Base-by-base conservation (phyloP, 2,797 vertebrate genomes). In the Myotis myotis region DNA sequence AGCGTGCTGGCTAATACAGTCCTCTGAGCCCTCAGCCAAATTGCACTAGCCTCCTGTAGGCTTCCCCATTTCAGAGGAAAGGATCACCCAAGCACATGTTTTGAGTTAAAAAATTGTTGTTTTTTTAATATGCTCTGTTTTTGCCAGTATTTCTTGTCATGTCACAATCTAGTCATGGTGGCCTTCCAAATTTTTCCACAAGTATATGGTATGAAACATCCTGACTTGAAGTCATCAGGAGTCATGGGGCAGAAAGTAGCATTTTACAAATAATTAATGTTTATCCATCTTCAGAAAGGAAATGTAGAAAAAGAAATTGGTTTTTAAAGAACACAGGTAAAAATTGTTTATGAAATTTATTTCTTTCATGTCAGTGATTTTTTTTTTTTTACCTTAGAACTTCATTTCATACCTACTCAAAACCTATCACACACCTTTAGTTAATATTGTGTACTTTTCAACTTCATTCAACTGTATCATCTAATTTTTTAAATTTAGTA, bases 281-380 rank as follows among this genome's bases (percentile, higher is more conserved):
- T 89, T 36, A 44, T 38, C 12, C 13, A 75, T 66, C 13, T 78
- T 66, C 66, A 36, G 62, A 78, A 93, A 86, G 62, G n/a, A 92
- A 89, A 55, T 68, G 4, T 28, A 49, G 49, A 64, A 84, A 78
- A n/a, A 44, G 9, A 36, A 90, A 53, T 33, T n/a, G 30, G 8
- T 38, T 94, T 89, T 68, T 92, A 38, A 81, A 90, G 71, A 89
- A 47, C 47, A 81, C 28, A 22, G 55, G 62, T 82, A n/a, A 71
- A 82, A 80, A 55, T 62, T 79, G 22, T 82, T 84, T 76, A 25
- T 76, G 22, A 93, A 87, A 17, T 89, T 22, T 38, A 38, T 55
- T 81, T 78, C 6, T 78, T 76, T 25, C 86, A 17, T 6, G 15
- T 4, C 72, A 64, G 38, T 36, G 44, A 36, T 93, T 57, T 78